Base-by-base conservation (phyloP, 2,888 invertebrate genomes). In the Drosophila koepferae region DNA sequence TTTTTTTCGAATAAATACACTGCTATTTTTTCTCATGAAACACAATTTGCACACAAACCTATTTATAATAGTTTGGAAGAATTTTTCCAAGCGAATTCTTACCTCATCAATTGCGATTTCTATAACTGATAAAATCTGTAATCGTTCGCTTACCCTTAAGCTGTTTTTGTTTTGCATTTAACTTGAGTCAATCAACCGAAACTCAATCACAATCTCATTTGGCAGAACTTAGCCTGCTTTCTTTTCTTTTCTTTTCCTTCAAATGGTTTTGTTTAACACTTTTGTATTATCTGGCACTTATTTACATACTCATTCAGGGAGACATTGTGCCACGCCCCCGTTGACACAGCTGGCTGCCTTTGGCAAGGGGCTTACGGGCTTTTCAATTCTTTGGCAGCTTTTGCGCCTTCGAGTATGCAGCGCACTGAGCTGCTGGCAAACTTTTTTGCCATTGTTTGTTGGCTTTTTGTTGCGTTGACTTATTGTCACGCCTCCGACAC, bases 321-420 rank as follows among this genome's bases (percentile, higher is more conserved):
- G 31, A 36, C 48, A 44, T 46, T 44, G 46, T 40, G 48, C 60
- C 67, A 63, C 66, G 56, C 53, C 72, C 46, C 43, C 40, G 23
- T 41, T 40, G 23, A 48, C 51, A 60, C 36, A 56, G 72, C 44
- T 56, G 67, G 67, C 44, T 63, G 72, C 60, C 75, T 53, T 40
- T 72, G 63, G 76, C 74, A 81, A 81, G 72, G 66, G 71, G 80
- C 85, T 85, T 85, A 74, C 63, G 40, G 68, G 69, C 71, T 72
- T 76, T 36, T 70, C 62, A 74, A 78, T 79, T 86, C 76, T 72
- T 60, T 64, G 61, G 46, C 48, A 16, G 66, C 55, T 56, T 71
- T 67, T 51, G 44, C 64, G 60, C 67, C 73, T 67, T 67, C 62
- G 67, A 66, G 66, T 68, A 64, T 67, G 77, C 64, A 49, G 12